phyloP scores from a whole-genome alignment of 2,888 invertebrate genomes.

The Nebria salina region DNA sequence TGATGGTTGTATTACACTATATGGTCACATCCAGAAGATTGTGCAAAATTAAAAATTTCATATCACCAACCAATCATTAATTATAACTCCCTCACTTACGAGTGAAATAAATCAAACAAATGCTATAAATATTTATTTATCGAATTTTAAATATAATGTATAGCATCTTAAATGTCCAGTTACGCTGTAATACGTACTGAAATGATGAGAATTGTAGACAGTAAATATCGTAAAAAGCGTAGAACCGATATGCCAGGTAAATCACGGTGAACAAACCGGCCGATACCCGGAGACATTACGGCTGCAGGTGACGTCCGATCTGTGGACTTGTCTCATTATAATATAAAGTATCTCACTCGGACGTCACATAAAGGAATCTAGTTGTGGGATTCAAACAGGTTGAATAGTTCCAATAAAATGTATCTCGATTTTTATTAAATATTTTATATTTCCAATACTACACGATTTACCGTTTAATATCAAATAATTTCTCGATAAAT shows the following conservation, averaged over 20 bases:
- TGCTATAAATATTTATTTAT: no score
- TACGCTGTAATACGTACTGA: conserved; percentile 14
- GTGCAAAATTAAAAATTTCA: no score
- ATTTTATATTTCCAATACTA: neutral
- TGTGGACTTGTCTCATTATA: conserved; percentile 10
- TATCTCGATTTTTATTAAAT: no score
- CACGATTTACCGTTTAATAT: neutral
- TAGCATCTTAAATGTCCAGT: neutral
- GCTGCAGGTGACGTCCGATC: conserved; percentile 19
- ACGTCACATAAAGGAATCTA: neutral
- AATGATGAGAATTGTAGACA: neutral
- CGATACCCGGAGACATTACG: conserved; percentile 21
- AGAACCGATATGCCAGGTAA: conserved; percentile 31
- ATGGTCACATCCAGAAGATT: neutral
- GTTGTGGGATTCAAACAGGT: neutral
- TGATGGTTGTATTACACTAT: conserved; percentile 6
- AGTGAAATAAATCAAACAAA: no score
- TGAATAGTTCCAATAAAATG: no score
- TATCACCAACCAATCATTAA: no score
- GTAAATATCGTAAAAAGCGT: conserved; percentile 18
- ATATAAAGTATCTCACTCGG: conserved; percentile 12
- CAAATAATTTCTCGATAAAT: neutral
- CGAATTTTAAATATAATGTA: neutral
- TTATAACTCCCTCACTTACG: no score
- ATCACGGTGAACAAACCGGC: conserved; percentile 18